Evolutionary conservation across 1,140 invertebrate species (phyloP), one percentile per base, ranked within the genome.

Genomic region (Trichogramma pretiosum): DNA sequence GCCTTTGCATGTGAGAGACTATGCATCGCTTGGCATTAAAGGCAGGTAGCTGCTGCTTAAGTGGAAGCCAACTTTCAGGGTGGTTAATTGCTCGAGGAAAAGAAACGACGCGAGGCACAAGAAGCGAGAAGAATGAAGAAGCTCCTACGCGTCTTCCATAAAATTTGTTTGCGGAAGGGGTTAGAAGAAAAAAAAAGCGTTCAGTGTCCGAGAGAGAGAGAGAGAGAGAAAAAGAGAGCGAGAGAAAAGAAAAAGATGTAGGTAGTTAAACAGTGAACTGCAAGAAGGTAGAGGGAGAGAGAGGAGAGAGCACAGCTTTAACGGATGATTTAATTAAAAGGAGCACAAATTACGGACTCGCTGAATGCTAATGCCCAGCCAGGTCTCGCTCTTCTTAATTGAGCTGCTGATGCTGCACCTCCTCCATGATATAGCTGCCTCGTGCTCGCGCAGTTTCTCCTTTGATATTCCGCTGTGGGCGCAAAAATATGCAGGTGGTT

Each of bases 291-390:
- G 58, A 55, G 50, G 36, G 14, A 32, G 24, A 48, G 47, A 37
- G 39, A 47, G 41, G 45, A 41, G 54, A 55, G 55, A 54, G 58
- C 54, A 62, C 60, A 66, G 63, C n/a, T n/a, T 68, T 67, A 70
- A 70, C 70, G 65, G 68, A 72, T 71, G 70, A 72, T 71, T 68
- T 72, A 72, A 72, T 72, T 72, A 72, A 72, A 68, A 71, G 63
- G 63, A 62, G 67, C 70, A 72, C 68, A 72, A 71, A 72, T 71
- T 72, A 72, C 70, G 65, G 66, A 65, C 61, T 64, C 66, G 65
- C 56, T 61, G 56, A 59, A 71, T 69, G 66, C 65, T 70, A 68
- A 71, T 70, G 67, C 59, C 56, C 61, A 57, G 62, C 56, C 60
- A 62, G 57, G 59, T 58, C 61, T 26, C 13, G n/a, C 14, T 61